A percentile compares a stretch with the other conserved stretches of the same genome.
These are phyloP conservation scores for Cercopithecus mona DNA, from an alignment of 2,113 vertebrate species.

Conservation along the genomic window DNA sequence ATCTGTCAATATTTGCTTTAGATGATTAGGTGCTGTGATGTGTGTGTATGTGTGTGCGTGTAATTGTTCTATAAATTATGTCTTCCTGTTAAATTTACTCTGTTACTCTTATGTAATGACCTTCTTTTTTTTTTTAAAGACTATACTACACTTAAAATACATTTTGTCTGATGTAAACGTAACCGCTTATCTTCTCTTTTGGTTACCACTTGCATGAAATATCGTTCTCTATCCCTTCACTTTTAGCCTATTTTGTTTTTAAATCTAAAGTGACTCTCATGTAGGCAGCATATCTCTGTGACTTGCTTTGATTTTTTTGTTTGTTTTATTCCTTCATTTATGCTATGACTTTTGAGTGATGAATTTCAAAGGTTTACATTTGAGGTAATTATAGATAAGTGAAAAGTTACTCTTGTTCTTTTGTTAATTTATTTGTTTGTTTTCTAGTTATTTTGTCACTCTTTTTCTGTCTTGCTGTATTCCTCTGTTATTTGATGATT, in stretches of 20 bases:
- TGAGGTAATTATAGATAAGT: too few relatives aligned
- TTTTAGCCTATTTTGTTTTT: not conserved
- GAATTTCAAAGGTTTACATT: too few relatives aligned
- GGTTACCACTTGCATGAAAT: not conserved
- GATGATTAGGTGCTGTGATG: not conserved
- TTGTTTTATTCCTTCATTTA: too few relatives aligned
- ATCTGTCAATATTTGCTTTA: not conserved
- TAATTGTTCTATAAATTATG: not conserved
- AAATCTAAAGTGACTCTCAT: not conserved
- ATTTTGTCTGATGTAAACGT: not conserved
- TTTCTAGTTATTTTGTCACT: too few relatives aligned
- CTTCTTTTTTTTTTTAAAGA: not conserved
- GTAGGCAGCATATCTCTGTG: too few relatives aligned
- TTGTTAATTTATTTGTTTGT: too few relatives aligned
- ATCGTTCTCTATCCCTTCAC: not conserved
- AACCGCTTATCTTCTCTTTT: not conserved
- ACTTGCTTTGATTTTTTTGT: too few relatives aligned
- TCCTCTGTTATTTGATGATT: not conserved
- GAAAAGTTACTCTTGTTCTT: too few relatives aligned
- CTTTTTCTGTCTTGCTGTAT: not conserved
- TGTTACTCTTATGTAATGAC: not conserved
- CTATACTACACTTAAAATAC: not conserved
- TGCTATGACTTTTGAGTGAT: too few relatives aligned
- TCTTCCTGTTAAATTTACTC: not conserved
- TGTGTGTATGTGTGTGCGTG: not conserved